Evolutionary conservation across 2,113 vertebrate species (phyloP), one percentile per base, ranked within the genome.

Genomic region (Microcebus lehilahytsara): DNA sequence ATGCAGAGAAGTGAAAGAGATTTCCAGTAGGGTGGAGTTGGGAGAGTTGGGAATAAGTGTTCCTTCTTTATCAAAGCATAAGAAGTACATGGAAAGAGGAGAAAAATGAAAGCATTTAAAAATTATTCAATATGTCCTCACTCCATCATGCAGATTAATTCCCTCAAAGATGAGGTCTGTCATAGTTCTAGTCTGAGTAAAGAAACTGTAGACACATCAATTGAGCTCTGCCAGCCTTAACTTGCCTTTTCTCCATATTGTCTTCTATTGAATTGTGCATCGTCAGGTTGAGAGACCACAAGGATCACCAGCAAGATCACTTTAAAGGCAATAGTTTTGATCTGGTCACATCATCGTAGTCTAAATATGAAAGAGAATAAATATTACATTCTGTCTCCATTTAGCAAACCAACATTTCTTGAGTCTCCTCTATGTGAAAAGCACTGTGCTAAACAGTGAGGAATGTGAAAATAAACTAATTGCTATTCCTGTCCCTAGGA

Each of bases 1-100:
- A 14, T 32, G 42, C 2, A 7, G 32, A 85, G 60, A 85, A 53
- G n/a, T 5, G 30, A 72, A 86, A 94, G 23, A 11, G 9, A 51
- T 49, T 49, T 56, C 30, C 9, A 37, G 12, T 27, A 30, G 27
- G 8, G 34, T 7, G 3, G 32, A n/a, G 4, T 58, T 0, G 7
- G 0, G 0, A 5, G 10, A 1, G 5, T 23, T 32, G 9, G 56
- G 7, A 4, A 67, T 27, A 56, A 56, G 13, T 23, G 40, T 4
- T 67, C 42, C 19, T 80, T 71, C 51, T 37, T 88, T 58, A 69
- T 62, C 53, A 67, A 89, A 87, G 12, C 89, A 75, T n/a, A 30
- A 95, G 69, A 85, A 85, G 8, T 53, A 46, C 77, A 75, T 46
- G 34, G 16, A 89, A 42, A 66, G 3, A 13, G 14, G 53, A 64